Base-by-base conservation (phyloP, 2,797 vertebrate species). In the Premnoplex brunnescens region DNA sequence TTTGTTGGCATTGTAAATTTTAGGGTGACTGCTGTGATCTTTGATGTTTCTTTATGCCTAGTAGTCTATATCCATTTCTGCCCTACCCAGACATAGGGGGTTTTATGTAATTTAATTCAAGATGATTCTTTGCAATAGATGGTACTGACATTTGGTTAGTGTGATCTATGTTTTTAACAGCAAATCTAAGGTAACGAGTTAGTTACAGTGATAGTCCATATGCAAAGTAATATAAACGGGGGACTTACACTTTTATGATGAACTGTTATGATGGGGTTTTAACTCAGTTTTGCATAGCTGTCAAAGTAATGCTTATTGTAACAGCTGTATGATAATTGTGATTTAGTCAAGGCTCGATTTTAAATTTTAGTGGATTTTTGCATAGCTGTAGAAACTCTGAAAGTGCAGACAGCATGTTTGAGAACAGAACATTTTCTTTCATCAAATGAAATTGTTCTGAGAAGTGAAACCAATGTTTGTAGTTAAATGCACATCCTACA, bases 321-420 rank as follows among this genome's bases (percentile, higher is more conserved):
- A 81, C n/a, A 62, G 41, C 43, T 85, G 71, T 73, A 37, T 49
- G n/a, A 28, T 84, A 63, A 79, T 27, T 51, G 41, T 81, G 69
- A 63, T 88, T 66, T 88, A 75, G 60, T 66, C 83, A 92, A 62
- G 28, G 78, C 23, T 84, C 17, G 28, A 17, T 88, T 95, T 96
- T 82, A 75, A 89, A 81, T 84, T 91, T 15, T 52, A 63, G 62
- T 67, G 46, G 56, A 20, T 88, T 85, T 96, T 85, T 93, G 69
- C 54, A 26, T 80, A 74, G 60, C 63, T 75, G 5, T 34, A 79
- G 85, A 62, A 94, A 71, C 30, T 60, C n/a, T 78, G 4, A 41
- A 92, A 85, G 46, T 51, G 22, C 11, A 32, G 55, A 54, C n/a
- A 58, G 30, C n/a, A 32, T 81, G n/a, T 64, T 92, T 91, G 63